Evolutionary conservation across 1,140 invertebrate genomes (phyloP), one percentile per base, ranked within the genome.

Genomic region (Vanessa atalanta): DNA sequence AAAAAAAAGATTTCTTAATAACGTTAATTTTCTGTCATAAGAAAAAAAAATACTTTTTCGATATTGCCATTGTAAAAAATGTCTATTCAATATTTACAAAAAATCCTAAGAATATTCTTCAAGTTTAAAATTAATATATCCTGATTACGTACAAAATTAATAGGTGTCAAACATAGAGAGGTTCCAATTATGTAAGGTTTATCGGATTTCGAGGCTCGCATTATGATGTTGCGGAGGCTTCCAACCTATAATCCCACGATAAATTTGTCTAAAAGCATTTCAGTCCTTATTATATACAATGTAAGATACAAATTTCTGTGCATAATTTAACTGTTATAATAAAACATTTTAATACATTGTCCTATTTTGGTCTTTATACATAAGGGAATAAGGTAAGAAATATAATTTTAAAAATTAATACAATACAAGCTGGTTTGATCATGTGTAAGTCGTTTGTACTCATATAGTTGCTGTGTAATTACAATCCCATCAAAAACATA

Each of bases 101-200:
- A 43, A 8, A 6, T 43, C 37, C 9, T 11, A n/a, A 14, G 15
- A n/a, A 50, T 15, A n/a, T 50, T 2, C 48, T 50, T 50, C 13
- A 50, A 50, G 2, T 20, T n/a, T n/a, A 53, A 53, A 53, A 53
- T 53, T 53, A 53, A n/a, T n/a, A 53, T n/a, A n/a, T 53, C 50
- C 50, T 57, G 60, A 71, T 71, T 64, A 63, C 14, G 47, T 37
- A 63, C 20, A 57, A 71, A 71, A 71, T 71, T 50, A 71, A 71
- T 71, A 71, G 60, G 60, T 71, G 69, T 71, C 57, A 64, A 71
- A 64, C 69, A 64, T 63, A 71, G 60, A 71, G 60, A 64, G 69
- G 69, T 61, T 71, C 69, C 57, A 71, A 71, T 71, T 71, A 71
- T 47, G 60, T 57, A 47, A 47, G 69, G 69, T 71, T 71, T 71